A percentile compares a stretch with the other conserved stretches of the same genome.
Evolutionary conservation across 1,140 invertebrate species (phyloP).

Genomic region (Apocrypta bakeri): DNA sequence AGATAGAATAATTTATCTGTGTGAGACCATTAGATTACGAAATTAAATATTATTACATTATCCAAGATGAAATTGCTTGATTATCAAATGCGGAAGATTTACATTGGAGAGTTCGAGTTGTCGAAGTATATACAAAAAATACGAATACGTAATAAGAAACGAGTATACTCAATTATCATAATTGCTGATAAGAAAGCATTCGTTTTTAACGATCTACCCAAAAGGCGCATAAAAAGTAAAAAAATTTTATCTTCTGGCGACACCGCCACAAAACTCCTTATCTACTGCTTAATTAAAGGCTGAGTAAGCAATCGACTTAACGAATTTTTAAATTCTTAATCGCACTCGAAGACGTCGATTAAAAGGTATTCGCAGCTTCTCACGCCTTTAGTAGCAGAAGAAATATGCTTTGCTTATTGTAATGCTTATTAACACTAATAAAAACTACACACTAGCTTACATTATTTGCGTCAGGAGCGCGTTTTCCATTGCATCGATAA

Average conservation of each 20-base stretch:
- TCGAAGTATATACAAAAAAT: background rate
- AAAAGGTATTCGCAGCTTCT: background rate
- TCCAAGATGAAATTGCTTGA: too few species aligned
- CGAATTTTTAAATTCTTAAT: slow-evolving; percentile 18
- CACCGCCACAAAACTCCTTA: slow-evolving; percentile 1
- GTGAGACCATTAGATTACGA: too few species aligned
- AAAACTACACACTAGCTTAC: too few species aligned
- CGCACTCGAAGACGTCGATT: background rate
- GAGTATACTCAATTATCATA: background rate
- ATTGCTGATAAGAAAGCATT: slow-evolving; percentile 11
- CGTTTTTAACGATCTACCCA: background rate
- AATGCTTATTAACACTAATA: too few species aligned
- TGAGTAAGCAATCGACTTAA: slow-evolving; percentile 25
- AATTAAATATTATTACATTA: too few species aligned
- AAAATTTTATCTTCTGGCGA: background rate
- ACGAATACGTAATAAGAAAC: too few species aligned
- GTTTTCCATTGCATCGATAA: background rate
- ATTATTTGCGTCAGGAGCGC: too few species aligned
- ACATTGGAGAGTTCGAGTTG: background rate
- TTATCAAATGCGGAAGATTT: too few species aligned
- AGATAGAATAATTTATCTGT: too few species aligned
- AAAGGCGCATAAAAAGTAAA: background rate
- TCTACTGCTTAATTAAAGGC: slow-evolving; percentile 28
- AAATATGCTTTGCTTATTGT: background rate
- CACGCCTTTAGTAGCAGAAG: background rate